Conservation (phyloP, 53 echinoderm and acorn worm species). For the Holothuria leucospilota region DNA sequence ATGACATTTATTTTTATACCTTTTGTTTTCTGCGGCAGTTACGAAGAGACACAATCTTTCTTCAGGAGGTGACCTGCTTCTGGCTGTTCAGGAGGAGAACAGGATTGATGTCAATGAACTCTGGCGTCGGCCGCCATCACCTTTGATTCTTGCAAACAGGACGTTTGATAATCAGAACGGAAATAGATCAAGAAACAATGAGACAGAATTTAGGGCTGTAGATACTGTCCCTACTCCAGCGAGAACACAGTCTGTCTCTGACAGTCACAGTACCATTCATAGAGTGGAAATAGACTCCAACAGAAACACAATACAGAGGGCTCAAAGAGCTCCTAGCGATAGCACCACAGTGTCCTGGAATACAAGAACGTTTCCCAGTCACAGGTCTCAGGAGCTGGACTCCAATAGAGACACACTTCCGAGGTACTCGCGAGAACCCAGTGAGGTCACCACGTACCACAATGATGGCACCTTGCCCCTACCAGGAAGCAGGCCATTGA, state of each 20-base stretch:
- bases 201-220: not conserved
- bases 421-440: not conserved
- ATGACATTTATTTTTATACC: not conserved
- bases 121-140: conserved; percentile 81
- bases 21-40: not conserved
- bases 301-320: conserved; percentile 44
- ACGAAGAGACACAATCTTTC: conserved; percentile 19
- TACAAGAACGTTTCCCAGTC: not conserved
- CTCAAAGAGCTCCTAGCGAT: conserved; percentile 38
- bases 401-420: conserved; percentile 4
- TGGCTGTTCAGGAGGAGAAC: conserved; percentile 79
- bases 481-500: conserved; percentile 1
- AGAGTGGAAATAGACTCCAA: conserved; percentile 51
- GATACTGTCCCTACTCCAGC: not conserved
- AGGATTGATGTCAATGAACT: conserved; percentile 87
- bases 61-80: conserved; percentile 62
- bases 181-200: conserved; percentile 3
- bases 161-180: conserved; percentile 45
- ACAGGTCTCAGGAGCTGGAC: conserved; percentile 7
- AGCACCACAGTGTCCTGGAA: conserved; percentile 31
- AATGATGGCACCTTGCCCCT: conserved; percentile 1
- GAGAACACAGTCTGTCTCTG: conserved; percentile 8
- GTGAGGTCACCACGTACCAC: not conserved
- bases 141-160: conserved; percentile 54
- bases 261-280: conserved; percentile 39